A percentile compares a stretch with the other conserved stretches of the same genome.
These are phyloP conservation scores for Heteronetta atricapilla DNA, from an alignment of 2,113 vertebrate species.

Conservation along the genomic window DNA sequence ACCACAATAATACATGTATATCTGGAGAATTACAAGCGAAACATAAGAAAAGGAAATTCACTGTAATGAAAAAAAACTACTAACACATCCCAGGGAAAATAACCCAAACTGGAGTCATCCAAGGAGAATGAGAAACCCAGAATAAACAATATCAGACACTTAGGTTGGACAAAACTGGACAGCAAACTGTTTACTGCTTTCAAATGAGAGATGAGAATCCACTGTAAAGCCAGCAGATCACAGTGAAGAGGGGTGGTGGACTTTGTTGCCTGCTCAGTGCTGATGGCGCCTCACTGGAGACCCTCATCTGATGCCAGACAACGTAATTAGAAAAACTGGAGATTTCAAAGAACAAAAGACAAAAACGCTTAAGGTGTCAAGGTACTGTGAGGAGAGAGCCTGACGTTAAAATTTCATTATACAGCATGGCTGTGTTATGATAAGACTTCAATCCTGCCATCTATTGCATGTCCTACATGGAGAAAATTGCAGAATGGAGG, in stretches of 20 bases:
- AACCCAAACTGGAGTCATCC: not conserved
- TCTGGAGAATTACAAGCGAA: not conserved
- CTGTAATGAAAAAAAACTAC: not conserved
- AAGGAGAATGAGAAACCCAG: not conserved
- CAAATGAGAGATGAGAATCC: not conserved
- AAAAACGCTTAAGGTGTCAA: not conserved
- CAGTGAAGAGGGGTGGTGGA: not conserved
- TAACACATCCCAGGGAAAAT: not conserved
- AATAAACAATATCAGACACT: not conserved
- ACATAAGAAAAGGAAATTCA: not conserved
- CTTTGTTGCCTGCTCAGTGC: not conserved
- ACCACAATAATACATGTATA: not conserved
- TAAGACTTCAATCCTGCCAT: not conserved
- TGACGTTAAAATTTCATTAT: constrained; percentile 5
- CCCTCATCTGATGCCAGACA: not conserved
- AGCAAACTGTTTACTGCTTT: not conserved
- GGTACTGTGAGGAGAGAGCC: not conserved
- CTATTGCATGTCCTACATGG: not conserved
- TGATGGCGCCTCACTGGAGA: not conserved
- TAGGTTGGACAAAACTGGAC: not conserved
- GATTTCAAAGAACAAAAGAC: not conserved
- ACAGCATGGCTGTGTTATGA: not conserved
- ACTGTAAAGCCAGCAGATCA: not conserved
- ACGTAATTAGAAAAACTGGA: not conserved
- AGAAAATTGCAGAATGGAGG: not conserved